These are phyloP conservation scores for Morone saxatilis DNA, from an alignment of 2,113 vertebrate species.

Conservation along the genomic window DNA sequence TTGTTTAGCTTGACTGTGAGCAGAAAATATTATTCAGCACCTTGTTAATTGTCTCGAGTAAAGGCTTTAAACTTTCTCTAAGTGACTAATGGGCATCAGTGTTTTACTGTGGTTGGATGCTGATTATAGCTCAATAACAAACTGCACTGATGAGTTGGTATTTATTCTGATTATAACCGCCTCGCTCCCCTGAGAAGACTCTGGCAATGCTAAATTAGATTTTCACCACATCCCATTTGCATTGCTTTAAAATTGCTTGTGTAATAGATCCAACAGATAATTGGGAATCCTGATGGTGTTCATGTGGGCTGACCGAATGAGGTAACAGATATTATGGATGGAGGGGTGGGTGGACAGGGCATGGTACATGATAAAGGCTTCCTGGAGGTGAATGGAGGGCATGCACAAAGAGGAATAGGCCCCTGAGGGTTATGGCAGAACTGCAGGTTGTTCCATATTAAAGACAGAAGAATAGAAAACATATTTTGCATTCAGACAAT, in stretches of 20 bases:
- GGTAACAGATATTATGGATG: slow-evolving; percentile 30
- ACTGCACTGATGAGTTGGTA: slow-evolving; percentile 15
- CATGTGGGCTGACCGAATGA: slow-evolving; percentile 45
- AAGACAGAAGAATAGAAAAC: background rate
- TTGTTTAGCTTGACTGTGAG: background rate
- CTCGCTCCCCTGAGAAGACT: background rate
- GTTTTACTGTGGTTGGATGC: background rate
- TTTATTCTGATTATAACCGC: slow-evolving; percentile 12
- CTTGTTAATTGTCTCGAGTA: background rate
- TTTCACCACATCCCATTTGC: slow-evolving; percentile 24
- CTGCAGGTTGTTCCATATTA: background rate
- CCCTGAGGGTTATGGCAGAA: background rate
- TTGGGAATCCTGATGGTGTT: slow-evolving; percentile 8
- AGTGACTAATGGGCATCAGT: background rate
- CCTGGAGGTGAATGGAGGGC: slow-evolving; percentile 19
- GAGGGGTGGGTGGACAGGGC: background rate
- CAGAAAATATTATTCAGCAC: background rate
- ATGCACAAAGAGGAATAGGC: slow-evolving; percentile 18
- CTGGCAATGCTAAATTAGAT: background rate
- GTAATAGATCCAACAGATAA: slow-evolving; percentile 24
- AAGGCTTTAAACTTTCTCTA: background rate
- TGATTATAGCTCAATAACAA: slow-evolving; percentile 10
- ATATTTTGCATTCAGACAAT: background rate
- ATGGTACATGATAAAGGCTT: slow-evolving; percentile 19
- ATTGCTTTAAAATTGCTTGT: slow-evolving; percentile 4